Conservation (phyloP, 2,797 vertebrate genomes). For the Lates japonicus region DNA sequence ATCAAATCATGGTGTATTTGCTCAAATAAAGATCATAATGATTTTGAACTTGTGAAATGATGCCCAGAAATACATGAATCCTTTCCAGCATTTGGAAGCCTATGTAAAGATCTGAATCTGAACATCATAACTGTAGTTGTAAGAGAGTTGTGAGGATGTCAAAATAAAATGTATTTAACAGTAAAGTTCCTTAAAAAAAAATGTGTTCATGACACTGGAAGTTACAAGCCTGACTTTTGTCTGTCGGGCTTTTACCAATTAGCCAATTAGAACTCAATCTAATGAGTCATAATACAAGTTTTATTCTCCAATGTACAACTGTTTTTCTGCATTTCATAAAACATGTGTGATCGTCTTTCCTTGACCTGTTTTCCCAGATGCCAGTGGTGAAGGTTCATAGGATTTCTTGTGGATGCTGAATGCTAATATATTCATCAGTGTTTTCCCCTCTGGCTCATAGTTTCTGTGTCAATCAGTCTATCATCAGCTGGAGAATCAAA, state of each 20-base stretch:
- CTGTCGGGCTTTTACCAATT: not conserved
- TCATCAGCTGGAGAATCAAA: slow-evolving; percentile 2
- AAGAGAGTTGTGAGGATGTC: too few relatives aligned
- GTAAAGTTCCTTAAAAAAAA: not conserved
- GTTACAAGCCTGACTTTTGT: not conserved
- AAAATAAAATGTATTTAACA: not conserved
- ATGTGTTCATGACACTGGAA: too few relatives aligned
- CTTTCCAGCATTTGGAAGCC: not conserved
- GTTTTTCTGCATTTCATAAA: not conserved
- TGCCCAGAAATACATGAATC: slow-evolving; percentile 2
- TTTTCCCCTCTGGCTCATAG: too few relatives aligned
- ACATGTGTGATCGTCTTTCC: not conserved
- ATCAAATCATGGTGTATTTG: not conserved
- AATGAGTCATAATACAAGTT: not conserved
- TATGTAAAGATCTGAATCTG: not conserved
- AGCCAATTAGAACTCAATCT: not conserved
- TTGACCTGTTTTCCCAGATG: not conserved
- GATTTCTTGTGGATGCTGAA: not conserved
- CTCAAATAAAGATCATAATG: slow-evolving; percentile 8
- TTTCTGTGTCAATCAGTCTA: not conserved
- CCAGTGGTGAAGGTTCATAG: not conserved
- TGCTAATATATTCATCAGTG: not conserved
- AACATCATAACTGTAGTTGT: too few relatives aligned
- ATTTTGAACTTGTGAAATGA: not conserved
- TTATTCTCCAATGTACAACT: too few relatives aligned